These are phyloP conservation scores for Himalopsyche kuldschensis DNA, from an alignment of 2,888 invertebrate species.

Conservation along the genomic window DNA sequence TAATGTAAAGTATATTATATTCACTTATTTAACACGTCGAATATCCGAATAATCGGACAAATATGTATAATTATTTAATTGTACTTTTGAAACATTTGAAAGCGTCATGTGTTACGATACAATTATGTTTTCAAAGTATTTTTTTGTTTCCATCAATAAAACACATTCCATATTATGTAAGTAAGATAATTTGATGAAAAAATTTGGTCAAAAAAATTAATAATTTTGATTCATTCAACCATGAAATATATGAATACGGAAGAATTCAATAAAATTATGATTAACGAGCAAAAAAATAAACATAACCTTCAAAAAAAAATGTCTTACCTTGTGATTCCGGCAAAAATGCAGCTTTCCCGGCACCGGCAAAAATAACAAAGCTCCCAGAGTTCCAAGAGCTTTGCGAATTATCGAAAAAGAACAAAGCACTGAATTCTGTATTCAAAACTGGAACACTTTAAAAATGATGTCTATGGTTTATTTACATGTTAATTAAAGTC, in stretches of 20 bases:
- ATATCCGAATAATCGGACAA: too few relatives aligned
- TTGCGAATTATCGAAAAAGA: not conserved
- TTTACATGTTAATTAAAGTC: not conserved
- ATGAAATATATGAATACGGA: not conserved
- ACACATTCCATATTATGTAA: too few relatives aligned
- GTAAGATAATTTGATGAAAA: too few relatives aligned
- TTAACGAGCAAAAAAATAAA: not conserved
- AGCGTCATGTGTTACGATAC: too few relatives aligned
- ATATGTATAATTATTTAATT: too few relatives aligned
- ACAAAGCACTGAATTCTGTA: not conserved
- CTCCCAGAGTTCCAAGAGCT: not conserved
- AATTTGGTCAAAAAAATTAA: too few relatives aligned
- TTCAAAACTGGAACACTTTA: not conserved
- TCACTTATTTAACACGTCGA: too few relatives aligned
- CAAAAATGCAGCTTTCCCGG: not conserved
- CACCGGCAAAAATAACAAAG: not conserved
- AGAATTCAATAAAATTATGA: not conserved
- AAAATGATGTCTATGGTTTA: not conserved
- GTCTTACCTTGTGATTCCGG: not conserved
- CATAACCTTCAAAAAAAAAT: not conserved
- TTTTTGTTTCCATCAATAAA: too few relatives aligned
- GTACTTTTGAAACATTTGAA: too few relatives aligned
- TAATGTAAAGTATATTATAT: too few relatives aligned
- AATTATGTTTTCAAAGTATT: too few relatives aligned
- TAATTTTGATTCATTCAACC: too few relatives aligned